Evolutionary conservation across 2,797 vertebrate species (phyloP).

Genomic region (Sebastes trivittatus): DNA sequence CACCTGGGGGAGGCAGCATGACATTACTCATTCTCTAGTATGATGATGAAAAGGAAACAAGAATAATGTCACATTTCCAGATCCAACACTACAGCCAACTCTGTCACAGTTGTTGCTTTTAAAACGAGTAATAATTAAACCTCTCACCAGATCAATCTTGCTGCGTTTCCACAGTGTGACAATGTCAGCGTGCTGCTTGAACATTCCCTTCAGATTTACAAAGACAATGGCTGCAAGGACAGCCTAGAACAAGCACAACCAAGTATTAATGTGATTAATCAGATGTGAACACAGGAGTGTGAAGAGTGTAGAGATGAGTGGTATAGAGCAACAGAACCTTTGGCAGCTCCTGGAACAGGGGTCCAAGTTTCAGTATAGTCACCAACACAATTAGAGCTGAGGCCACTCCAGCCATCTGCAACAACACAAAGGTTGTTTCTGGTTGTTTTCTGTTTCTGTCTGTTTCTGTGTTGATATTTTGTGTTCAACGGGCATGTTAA

Average conservation of each 20-base stretch:
- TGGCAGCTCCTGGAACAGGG: conserved; percentile 91
- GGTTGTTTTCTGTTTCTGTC: not conserved
- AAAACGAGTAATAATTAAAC: not conserved
- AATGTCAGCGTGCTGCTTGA: conserved; percentile 89
- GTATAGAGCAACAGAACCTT: conserved; percentile 81
- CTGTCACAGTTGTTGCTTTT: not conserved
- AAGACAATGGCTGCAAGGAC: conserved; percentile 89
- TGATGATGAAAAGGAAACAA: not conserved
- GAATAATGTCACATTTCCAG: not conserved
- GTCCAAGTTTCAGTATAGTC: conserved; percentile 92
- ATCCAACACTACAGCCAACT: not conserved
- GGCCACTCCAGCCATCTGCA: conserved; percentile 88
- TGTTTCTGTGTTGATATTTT: not conserved
- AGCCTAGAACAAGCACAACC: conserved; percentile 79
- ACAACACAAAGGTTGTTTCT: not conserved
- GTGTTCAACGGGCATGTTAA: not conserved
- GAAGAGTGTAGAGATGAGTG: not conserved
- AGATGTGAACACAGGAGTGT: not conserved
- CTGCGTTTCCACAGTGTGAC: conserved; percentile 87
- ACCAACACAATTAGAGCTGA: conserved; percentile 91
- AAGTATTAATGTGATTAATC: not conserved
- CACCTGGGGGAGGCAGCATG: conserved; percentile 73
- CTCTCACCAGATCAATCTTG: conserved; percentile 90
- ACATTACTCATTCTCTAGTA: not conserved
- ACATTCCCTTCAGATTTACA: conserved; percentile 94